Conservation (phyloP, 2,113 vertebrate genomes). For the Ceyx melanurus region DNA sequence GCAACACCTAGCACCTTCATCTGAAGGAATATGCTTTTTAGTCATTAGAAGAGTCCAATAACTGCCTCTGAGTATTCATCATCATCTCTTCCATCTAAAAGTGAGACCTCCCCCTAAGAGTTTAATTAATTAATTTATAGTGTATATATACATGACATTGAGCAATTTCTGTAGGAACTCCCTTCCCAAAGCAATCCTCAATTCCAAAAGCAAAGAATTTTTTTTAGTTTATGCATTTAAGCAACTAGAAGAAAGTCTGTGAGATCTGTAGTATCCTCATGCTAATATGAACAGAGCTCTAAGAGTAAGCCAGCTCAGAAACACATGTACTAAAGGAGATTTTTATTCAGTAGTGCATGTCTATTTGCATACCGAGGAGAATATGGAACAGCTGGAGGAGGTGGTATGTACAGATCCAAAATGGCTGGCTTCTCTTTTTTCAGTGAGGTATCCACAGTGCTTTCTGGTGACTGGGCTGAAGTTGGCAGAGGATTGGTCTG, state of each 20-base stretch:
- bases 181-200: not conserved
- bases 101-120: not conserved
- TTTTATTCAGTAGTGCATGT: not conserved
- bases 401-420: conserved; percentile 89
- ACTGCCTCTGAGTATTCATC: not conserved
- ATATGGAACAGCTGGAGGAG: conserved; percentile 87
- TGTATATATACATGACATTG: not conserved
- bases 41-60: not conserved
- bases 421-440: conserved; percentile 86
- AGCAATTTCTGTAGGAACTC: not conserved
- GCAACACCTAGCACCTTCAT: not conserved
- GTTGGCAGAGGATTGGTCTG: conserved; percentile 76
- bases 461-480: conserved; percentile 73
- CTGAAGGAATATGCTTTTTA: not conserved
- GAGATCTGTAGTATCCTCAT: not conserved
- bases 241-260: not conserved
- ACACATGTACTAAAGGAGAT: not conserved
- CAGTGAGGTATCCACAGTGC: conserved; percentile 73
- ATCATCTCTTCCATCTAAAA: not conserved
- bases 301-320: not conserved
- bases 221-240: not conserved
- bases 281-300: not conserved
- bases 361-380: conserved; percentile 80
- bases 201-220: not conserved
- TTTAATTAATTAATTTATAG: not conserved